Conservation (phyloP, 1,140 invertebrate genomes). For the Papilio xuthus region DNA sequence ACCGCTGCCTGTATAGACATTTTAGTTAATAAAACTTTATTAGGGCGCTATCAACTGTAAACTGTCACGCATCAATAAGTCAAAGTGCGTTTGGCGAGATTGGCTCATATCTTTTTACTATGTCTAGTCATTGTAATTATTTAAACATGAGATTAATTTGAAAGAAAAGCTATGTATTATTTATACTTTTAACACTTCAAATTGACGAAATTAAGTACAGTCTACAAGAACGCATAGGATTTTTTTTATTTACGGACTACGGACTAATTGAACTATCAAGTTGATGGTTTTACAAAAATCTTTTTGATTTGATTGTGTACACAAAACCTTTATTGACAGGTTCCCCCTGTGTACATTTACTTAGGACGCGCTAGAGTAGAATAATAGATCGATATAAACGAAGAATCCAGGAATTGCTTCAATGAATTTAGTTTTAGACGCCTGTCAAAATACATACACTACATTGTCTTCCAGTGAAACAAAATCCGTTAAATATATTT, state of each 20-base stretch:
- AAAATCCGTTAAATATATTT: background rate
- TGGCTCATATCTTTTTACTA: background rate
- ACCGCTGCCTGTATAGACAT: slow-evolving; percentile 3
- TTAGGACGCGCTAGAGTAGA: background rate
- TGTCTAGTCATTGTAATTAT: background rate
- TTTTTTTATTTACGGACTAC: too few species aligned
- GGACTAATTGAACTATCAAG: background rate
- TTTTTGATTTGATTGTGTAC: background rate
- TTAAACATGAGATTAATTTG: too few species aligned
- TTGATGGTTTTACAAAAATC: background rate
- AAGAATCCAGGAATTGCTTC: background rate
- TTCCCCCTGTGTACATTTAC: background rate
- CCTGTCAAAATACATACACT: too few species aligned
- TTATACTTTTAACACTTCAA: too few species aligned
- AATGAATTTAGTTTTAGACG: background rate
- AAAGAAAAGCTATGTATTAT: too few species aligned
- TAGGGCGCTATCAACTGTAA: slow-evolving; percentile 21
- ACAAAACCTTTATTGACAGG: background rate
- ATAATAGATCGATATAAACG: background rate
- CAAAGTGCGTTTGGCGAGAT: background rate
- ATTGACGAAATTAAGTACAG: too few species aligned
- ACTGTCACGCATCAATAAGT: slow-evolving; percentile 29
- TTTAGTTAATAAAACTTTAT: slow-evolving; percentile 37
- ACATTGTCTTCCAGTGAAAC: too few species aligned
- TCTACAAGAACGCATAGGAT: too few species aligned